These are phyloP conservation scores for Micrastur ruficollis DNA, from an alignment of 2,797 vertebrate species.

Conservation along the genomic window DNA sequence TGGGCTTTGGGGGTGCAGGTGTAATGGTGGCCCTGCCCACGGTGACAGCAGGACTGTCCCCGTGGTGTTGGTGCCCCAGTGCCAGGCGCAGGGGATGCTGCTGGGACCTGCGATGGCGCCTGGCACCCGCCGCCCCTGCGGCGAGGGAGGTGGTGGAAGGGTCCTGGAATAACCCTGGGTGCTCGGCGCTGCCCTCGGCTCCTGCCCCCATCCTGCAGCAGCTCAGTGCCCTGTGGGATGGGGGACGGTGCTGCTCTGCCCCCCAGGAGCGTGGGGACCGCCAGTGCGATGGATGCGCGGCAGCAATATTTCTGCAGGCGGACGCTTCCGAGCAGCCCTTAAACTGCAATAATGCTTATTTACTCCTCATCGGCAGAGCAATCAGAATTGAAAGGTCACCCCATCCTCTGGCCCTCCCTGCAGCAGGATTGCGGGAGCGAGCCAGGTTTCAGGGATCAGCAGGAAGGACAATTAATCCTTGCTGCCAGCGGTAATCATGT, in stretches of 20 bases:
- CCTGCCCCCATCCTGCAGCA: background rate
- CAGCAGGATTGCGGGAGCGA: background rate
- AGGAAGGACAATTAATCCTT: background rate
- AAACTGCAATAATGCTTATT: background rate
- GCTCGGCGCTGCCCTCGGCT: fast-evolving
- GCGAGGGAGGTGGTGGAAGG: background rate
- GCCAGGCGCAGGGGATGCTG: background rate
- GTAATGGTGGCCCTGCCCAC: fast-evolving
- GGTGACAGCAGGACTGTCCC: background rate
- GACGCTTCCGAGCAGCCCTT: background rate
- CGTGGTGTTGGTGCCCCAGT: background rate
- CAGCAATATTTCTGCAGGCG: background rate
- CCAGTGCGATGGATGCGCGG: background rate
- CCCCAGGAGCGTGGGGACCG: fast-evolving
- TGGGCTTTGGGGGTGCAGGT: background rate
- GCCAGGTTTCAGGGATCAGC: background rate
- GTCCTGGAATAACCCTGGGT: background rate
- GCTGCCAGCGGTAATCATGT: background rate
- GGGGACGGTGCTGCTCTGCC: background rate
- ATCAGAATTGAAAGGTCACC: slow-evolving; percentile 21
- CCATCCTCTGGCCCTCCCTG: background rate
- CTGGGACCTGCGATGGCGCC: background rate
- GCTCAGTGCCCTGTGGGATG: background rate
- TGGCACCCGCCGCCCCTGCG: fast-evolving
- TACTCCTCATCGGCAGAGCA: background rate